Conservation (phyloP, 2,797 vertebrate genomes). For the Peromyscus attwateri region DNA sequence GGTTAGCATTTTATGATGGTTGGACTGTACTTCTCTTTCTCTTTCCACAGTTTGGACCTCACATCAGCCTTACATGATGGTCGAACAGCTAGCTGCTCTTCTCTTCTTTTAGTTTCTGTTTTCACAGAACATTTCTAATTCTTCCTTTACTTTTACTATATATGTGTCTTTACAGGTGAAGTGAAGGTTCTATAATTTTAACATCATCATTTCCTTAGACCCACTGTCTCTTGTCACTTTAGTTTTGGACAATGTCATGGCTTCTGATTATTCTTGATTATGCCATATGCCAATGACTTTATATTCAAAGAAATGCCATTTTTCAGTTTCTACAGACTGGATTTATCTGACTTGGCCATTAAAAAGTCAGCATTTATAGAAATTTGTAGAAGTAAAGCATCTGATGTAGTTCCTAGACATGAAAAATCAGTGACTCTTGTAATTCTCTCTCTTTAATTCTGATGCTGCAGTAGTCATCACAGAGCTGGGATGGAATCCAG, state of each 20-base stretch:
- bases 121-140: neutral
- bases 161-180: neutral
- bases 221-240: neutral
- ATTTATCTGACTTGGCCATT: neutral
- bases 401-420: neutral
- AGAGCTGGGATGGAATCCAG: neutral
- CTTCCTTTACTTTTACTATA: neutral
- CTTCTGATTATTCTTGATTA: neutral
- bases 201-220: neutral
- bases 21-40: neutral
- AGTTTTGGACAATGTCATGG: neutral
- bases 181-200: neutral
- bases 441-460: neutral
- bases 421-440: neutral
- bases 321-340: neutral
- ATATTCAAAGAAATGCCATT: neutral
- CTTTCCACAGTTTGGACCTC: neutral
- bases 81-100: neutral
- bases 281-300: neutral
- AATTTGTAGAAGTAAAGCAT: neutral
- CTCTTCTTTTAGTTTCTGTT: neutral
- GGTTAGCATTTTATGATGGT: neutral
- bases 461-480: neutral
- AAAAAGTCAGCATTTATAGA: neutral
- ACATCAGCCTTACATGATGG: neutral